Evolutionary conservation across 2,797 vertebrate species (phyloP).

Genomic region (Acanthurus leucopareius): DNA sequence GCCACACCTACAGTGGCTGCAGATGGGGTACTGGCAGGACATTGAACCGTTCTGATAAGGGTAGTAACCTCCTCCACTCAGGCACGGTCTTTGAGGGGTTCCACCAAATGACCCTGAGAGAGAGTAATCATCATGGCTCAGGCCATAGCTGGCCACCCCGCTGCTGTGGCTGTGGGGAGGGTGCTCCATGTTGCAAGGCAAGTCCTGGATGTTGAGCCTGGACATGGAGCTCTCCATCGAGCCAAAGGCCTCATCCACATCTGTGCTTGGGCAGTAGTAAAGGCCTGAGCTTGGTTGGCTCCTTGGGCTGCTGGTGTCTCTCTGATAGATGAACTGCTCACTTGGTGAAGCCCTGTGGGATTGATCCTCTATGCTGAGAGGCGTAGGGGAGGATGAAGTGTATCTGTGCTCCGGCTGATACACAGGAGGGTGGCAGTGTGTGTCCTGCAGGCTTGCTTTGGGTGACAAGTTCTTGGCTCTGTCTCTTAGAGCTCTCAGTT

Average conservation of each 20-base stretch:
- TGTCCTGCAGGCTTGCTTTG: constrained; percentile 29
- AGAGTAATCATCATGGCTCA: constrained; percentile 54
- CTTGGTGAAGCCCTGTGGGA: constrained; percentile 53
- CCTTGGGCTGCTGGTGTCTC: constrained; percentile 45
- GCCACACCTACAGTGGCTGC: constrained; percentile 33
- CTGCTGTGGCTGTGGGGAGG: constrained; percentile 72
- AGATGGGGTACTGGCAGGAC: background rate
- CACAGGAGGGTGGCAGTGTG: background rate
- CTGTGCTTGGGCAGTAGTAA: constrained; percentile 39
- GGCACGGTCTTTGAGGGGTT: background rate
- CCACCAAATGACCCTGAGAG: constrained; percentile 15
- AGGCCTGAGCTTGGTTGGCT: constrained; percentile 16
- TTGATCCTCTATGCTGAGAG: constrained; percentile 47
- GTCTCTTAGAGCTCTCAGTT: constrained; percentile 88
- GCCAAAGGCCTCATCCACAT: constrained; percentile 75
- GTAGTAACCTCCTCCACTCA: background rate
- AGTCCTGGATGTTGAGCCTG: constrained; percentile 61
- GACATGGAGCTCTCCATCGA: constrained; percentile 76
- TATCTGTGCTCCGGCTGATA: constrained; percentile 38
- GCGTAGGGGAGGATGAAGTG: constrained; percentile 38
- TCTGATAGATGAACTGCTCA: constrained; percentile 43
- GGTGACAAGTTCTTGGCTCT: constrained; percentile 57
- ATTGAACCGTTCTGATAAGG: background rate
- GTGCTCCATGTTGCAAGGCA: constrained; percentile 22
- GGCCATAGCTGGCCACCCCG: constrained; percentile 67